Evolutionary conservation across 2,797 vertebrate species (phyloP).

Genomic region (Peromyscus melanophrys): DNA sequence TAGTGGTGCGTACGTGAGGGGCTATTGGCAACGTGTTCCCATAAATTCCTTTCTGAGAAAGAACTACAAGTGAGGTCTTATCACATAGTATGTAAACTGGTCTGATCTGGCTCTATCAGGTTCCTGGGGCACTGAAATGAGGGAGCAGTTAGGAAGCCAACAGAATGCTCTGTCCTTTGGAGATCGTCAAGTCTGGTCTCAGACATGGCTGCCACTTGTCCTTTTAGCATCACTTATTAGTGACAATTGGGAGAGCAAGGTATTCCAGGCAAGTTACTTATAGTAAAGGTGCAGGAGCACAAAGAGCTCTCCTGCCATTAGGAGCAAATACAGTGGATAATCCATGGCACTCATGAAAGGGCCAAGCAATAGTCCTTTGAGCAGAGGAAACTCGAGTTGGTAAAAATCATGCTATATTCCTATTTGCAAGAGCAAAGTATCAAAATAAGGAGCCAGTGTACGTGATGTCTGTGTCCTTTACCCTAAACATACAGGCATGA

Average conservation of each 20-base stretch:
- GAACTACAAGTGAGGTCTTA: background rate
- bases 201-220: background rate
- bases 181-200: background rate
- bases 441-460: background rate
- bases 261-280: background rate
- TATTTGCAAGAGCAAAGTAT: background rate
- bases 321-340: background rate
- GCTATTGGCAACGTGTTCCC: background rate
- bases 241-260: background rate
- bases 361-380: background rate
- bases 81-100: background rate
- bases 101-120: background rate
- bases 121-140: constrained; percentile 1
- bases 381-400: background rate
- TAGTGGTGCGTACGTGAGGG: background rate
- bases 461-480: background rate
- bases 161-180: background rate
- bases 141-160: background rate
- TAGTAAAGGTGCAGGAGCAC: background rate
- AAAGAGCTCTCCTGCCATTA: background rate
- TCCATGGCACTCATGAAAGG: background rate
- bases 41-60: background rate
- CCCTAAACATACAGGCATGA: background rate
- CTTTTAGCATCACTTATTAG: background rate
- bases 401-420: background rate